Evolutionary conservation across 2,113 vertebrate genomes (phyloP), one percentile per base, ranked within the genome.

Genomic region (Pelvicachromis taeniatus): DNA sequence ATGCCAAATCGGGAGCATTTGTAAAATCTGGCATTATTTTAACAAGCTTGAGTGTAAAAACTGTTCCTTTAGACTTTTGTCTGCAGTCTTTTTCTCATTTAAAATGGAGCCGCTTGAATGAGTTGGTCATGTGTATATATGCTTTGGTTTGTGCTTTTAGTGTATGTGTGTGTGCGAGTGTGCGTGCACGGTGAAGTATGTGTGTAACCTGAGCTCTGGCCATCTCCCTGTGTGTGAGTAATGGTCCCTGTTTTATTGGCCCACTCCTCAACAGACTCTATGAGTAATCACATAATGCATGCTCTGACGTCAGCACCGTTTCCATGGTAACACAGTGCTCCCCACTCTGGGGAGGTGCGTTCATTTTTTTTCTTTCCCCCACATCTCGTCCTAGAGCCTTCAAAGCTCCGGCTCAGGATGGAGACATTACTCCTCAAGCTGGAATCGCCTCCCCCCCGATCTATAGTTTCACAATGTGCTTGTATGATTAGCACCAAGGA

Each of bases 281-380:
- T 95, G 95, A 95, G 94, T 95, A 95, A 95, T 95, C 95, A 95
- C 95, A 95, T 94, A 95, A 95, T 94, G 95, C 92, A 88, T 91
- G 88, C 88, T 94, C 88, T 95, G 95, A 95, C 94, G 94, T 95
- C 95, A 95, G 94, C 80, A 63, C 91, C 40, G 92, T 95, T 92
- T 85, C 95, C 89, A 93, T 94, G 93, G 92, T 85, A 89, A 95
- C 94, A 80, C 94, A 87, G 88, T 89, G 91, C 92, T 91, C 91
- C 91, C 91, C 90, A 90, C 92, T 94, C 93, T 86, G 77, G 94
- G 92, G 92, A 94, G 92, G 93, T 90, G 89, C 85, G 52, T 90
- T 89, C 29, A 35, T 88, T 91, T 82, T 90, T 89, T 83, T 56
- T 31, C 56, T 38, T 70, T n/a, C 10, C 54, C 48, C 78, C 78